Base-by-base conservation (phyloP, 2,113 vertebrate species). In the Solea solea region DNA sequence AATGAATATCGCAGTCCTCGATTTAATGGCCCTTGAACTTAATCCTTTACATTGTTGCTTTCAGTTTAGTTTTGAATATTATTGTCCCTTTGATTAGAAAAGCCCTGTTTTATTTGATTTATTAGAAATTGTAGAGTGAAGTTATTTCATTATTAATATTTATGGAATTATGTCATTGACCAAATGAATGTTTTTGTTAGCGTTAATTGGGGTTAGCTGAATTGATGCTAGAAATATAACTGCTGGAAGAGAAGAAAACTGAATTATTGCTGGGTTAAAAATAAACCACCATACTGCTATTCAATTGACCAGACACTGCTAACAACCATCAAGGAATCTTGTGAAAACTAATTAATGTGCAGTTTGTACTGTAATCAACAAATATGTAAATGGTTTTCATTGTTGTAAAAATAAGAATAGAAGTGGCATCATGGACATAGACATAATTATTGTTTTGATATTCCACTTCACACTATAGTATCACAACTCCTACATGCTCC, bases 31-130 rank as follows among this genome's bases (percentile, higher is more conserved):
- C 34, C 25, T 73, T 12, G 55, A 10, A 27, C 5, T 40, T 39
- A 75, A 21, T 53, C n/a, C 14, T 52, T 64, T 25, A 25, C 9
- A 15, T 16, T 56, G 7, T 49, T 69, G 3, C 11, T 52, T 60
- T 54, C 13, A 49, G 9, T 11, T 56, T 40, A 49, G 48, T 49
- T 49, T 9, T 3, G 7, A 15, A 15, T 44, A 3, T 67, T 12
- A 13, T 25, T 53, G 25, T 5, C 21, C 1, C 1, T 21, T 21
- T 21, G 21, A 21, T 21, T 21, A 21, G 21, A 21, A 21, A 21
- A 21, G 1, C 21, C 21, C 21, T 21, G 21, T 64, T 69, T 45
- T 41, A 25, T 56, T 58, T 16, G 14, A 8, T 44, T 2, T 54
- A 15, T 27, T 27, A 34, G 34, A 34, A 34, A 34, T 34, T 34